A percentile compares a stretch with the other conserved stretches of the same genome.
Conservation (phyloP, 2,888 invertebrate genomes). For the Gymnocheta viridis region DNA sequence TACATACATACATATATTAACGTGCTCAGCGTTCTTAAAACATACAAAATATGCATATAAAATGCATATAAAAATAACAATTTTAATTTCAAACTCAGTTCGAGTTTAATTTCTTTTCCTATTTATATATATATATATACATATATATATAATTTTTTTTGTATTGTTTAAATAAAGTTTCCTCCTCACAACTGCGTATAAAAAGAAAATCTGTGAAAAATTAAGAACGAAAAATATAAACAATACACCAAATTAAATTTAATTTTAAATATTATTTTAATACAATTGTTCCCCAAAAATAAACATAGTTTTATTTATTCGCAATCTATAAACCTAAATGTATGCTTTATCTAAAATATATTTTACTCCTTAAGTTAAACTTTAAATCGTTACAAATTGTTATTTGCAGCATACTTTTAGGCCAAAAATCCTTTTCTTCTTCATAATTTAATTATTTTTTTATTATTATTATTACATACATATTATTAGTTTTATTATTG, state of each 20-base stretch:
- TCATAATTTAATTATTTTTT: constrained; percentile 29
- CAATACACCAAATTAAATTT: constrained; percentile 24
- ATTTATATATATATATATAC: too few species aligned
- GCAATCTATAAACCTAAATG: constrained; percentile 35
- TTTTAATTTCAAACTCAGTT: constrained; percentile 44
- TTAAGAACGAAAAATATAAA: background rate
- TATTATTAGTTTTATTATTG: constrained; percentile 35
- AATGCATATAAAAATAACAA: constrained; percentile 25
- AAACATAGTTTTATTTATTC: background rate
- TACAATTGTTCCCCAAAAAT: background rate
- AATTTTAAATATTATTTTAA: constrained; percentile 18
- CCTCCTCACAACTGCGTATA: background rate
- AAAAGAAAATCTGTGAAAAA: background rate
- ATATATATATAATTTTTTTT: constrained; percentile 6
- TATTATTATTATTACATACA: constrained; percentile 27
- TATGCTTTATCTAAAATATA: constrained; percentile 38
- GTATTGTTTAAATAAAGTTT: constrained; percentile 10
- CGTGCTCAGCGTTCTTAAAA: constrained; percentile 62
- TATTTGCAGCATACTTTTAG: constrained; percentile 55
- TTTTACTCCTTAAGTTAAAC: constrained; percentile 33
- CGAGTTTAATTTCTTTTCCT: constrained; percentile 42
- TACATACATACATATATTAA: constrained; percentile 19
- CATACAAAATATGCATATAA: background rate
- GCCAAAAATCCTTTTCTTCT: constrained; percentile 14
- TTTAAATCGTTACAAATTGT: constrained; percentile 61